Percentiles rank a stretch among this genome's conserved stretches.
Evolutionary conservation across 2,797 vertebrate species (phyloP).

Genomic region (Ataeniobius toweri): DNA sequence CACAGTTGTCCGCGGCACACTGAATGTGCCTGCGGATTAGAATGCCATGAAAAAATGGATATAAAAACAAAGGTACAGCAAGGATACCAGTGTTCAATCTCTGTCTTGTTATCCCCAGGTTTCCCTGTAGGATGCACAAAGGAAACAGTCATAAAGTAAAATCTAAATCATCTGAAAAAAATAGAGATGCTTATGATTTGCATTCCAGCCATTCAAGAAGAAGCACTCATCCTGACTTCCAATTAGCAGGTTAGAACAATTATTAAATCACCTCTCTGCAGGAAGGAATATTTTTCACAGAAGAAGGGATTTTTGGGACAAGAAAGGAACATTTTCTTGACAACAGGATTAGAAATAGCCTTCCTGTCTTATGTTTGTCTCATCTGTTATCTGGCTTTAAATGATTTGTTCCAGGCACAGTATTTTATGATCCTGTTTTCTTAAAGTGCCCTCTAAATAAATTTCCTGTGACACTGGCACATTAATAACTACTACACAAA

Average conservation of each 20-base stretch:
- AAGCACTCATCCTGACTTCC: conserved; percentile 17
- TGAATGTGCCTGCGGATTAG: conserved; percentile 63
- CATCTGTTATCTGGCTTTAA: conserved; percentile 30
- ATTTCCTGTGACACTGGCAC: conserved; percentile 28
- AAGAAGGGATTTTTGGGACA: conserved; percentile 17
- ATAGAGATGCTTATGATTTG: conserved; percentile 27
- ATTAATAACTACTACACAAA: conserved; percentile 40
- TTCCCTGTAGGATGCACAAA: conserved; percentile 27
- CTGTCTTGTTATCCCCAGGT: conserved; percentile 33
- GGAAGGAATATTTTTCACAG: conserved; percentile 26
- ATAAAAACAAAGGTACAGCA: conserved; percentile 58
- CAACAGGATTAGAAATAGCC: conserved; percentile 33
- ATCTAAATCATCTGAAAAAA: conserved; percentile 32
- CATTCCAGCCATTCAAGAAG: conserved; percentile 17
- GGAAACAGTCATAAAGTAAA: conserved; percentile 39
- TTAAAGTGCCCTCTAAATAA: conserved; percentile 27
- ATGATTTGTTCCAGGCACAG: conserved; percentile 36
- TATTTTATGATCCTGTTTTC: conserved; percentile 31
- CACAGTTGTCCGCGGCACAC: conserved; percentile 50
- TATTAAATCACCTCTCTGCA: conserved; percentile 33
- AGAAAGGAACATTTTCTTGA: background rate
- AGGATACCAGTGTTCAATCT: conserved; percentile 41
- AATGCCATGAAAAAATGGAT: conserved; percentile 47
- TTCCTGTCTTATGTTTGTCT: conserved; percentile 13
- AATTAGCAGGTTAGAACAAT: conserved; percentile 25